Percentiles rank a stretch among this genome's conserved stretches.
Conservation (phyloP, 2,888 invertebrate genomes). For the Phragmatobia fuliginosa region DNA sequence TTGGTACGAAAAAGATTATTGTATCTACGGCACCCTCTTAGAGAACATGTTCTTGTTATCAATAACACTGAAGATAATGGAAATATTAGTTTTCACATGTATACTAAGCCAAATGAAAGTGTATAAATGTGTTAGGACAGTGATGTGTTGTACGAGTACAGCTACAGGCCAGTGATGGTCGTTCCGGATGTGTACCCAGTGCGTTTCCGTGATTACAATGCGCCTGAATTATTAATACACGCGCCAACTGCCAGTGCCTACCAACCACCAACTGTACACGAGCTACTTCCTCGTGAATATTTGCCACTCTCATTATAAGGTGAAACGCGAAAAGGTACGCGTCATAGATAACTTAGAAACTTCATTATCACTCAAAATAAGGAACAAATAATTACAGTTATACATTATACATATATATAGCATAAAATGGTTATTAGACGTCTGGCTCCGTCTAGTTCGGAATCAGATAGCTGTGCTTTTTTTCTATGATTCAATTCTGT, state of each 20-base stretch:
- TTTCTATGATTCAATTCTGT: too few relatives aligned
- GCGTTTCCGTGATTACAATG: conserved; percentile 60
- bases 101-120: background rate
- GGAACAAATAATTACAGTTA: background rate
- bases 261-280: conserved; percentile 10
- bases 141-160: background rate
- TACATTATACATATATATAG: too few relatives aligned
- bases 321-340: conserved; percentile 7
- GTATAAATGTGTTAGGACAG: background rate
- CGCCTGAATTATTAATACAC: conserved; percentile 59
- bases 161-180: conserved; percentile 12
- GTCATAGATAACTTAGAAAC: background rate
- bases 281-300: conserved; percentile 35
- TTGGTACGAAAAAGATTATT: background rate
- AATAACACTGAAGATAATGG: background rate
- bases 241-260: conserved; percentile 20
- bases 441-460: background rate
- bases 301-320: conserved; percentile 7
- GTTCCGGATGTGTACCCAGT: conserved; percentile 60
- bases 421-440: too few relatives aligned
- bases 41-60: background rate
- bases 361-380: background rate
- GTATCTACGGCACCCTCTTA: background rate
- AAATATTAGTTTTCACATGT: background rate
- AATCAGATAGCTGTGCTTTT: background rate